Base-by-base conservation (phyloP, 1,140 invertebrate species). In the Conus ventricosus region DNA sequence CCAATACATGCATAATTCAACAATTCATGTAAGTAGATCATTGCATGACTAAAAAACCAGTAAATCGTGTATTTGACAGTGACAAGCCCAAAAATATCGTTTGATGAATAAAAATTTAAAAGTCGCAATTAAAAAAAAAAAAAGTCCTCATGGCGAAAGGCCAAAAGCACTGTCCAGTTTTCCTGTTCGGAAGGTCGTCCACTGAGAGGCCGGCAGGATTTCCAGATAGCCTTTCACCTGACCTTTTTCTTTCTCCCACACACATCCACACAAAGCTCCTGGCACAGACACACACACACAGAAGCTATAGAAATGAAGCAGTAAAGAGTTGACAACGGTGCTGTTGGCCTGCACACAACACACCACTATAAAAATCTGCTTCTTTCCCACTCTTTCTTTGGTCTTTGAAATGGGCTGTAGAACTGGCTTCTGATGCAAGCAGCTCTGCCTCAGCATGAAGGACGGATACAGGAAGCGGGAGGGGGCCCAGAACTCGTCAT, bases 401-500 rank as follows among this genome's bases (percentile, higher is more conserved):
- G 80, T 81, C 80, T 81, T 51, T 81, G 39, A 7, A 55, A 17
- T 81, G 80, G 54, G 5, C 54, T 71, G 67, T 17, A 54, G 80
- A 81, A 51, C 7, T 3, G 0, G 39, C 7, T 81, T 51, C 23
- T 13, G 15, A 23, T 54, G 39, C 51, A 15, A 17, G 39, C 39
- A 23, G 80, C 11, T 51, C 27, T 81, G 51, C 51, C 27, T 81
- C 39, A 54, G 80, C 80, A 81, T 51, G 51, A 81, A 81, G 80
- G 80, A 81, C 80, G 80, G 80, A 81, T 54, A 51, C 10, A 51
- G 17, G 10, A 25, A 11, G 20, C 0, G 80, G 13, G 15, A 54
- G 51, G 80, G 39, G 60, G 54, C 23, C 75, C 93, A 95, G 89
- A 95, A 94, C 88, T 95, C 95, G 88, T 99, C 99, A 94, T 99